A percentile compares a stretch with the other conserved stretches of the same genome.
These are phyloP conservation scores for Omphaloscelis lunosa DNA, from an alignment of 2,888 invertebrate species.

Conservation along the genomic window DNA sequence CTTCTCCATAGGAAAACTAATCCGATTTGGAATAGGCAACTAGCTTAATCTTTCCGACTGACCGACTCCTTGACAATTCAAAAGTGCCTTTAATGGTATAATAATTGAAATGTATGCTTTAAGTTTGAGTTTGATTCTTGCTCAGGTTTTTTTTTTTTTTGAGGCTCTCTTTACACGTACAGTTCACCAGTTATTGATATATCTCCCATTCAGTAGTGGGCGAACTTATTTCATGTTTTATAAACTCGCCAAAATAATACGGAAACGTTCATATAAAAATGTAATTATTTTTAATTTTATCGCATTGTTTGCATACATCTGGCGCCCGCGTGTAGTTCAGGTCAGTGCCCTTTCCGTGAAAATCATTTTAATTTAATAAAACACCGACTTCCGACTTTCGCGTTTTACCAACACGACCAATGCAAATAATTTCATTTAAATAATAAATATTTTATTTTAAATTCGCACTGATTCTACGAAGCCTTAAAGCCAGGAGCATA, in stretches of 20 bases:
- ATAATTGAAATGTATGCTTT: too few species aligned
- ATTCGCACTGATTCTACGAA: background rate
- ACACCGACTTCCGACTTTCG: constrained; percentile 21
- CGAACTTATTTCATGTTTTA: background rate
- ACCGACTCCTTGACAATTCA: background rate
- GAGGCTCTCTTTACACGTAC: background rate
- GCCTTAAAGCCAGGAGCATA: background rate
- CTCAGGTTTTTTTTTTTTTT: too few species aligned
- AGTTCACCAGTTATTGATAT: background rate
- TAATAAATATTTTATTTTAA: background rate
- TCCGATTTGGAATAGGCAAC: background rate
- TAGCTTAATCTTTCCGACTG: background rate
- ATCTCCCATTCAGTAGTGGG: too few species aligned
- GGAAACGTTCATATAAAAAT: background rate
- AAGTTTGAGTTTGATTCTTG: background rate
- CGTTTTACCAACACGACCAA: constrained; percentile 13
- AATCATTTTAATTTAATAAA: constrained; percentile 38
- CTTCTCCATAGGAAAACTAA: too few species aligned
- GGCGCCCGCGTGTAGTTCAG: constrained; percentile 28
- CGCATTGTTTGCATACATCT: constrained; percentile 17
- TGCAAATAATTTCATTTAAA: background rate
- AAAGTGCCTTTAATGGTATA: too few species aligned
- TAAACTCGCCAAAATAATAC: background rate
- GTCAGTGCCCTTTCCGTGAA: constrained; percentile 37
- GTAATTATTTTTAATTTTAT: background rate